Conservation (phyloP, 2,888 invertebrate genomes). For the Cheilosia variabilis region DNA sequence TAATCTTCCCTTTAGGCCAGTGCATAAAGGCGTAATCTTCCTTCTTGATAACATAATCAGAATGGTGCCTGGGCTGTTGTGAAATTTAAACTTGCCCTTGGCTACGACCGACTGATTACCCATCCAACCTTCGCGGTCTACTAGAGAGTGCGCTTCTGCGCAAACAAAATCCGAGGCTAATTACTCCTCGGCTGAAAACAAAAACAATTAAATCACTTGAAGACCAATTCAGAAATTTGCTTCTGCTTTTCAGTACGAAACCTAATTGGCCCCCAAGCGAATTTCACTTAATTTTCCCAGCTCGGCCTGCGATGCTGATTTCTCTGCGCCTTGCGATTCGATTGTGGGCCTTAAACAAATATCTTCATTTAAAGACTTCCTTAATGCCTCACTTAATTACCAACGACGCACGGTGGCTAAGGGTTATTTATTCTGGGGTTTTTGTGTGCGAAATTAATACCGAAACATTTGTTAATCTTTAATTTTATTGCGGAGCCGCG, state of each 20-base stretch:
- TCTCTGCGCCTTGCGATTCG: constrained; percentile 24
- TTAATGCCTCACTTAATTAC: constrained; percentile 51
- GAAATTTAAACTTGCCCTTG: constrained; percentile 21
- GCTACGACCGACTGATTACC: constrained; percentile 14
- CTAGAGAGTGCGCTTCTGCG: constrained; percentile 26
- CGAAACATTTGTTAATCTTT: constrained; percentile 24
- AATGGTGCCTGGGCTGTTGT: constrained; percentile 3
- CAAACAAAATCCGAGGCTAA: constrained; percentile 17
- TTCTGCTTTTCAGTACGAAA: constrained; percentile 24
- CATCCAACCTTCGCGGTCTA: constrained; percentile 5
- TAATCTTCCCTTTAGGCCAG: constrained; percentile 32
- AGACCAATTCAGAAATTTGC: not conserved
- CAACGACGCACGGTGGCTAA: constrained; percentile 4
- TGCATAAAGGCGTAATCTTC: constrained; percentile 21
- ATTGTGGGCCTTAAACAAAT: constrained; percentile 52
- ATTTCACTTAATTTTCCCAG: constrained; percentile 49
- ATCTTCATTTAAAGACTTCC: constrained; percentile 51
- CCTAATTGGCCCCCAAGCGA: constrained; percentile 35
- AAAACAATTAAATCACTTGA: not conserved
- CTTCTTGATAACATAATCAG: constrained; percentile 61
- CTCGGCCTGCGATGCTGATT: constrained; percentile 31
- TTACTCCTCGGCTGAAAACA: constrained; percentile 28
- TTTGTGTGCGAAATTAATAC: constrained; percentile 24
- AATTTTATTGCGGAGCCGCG: constrained; percentile 9
- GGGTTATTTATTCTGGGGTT: constrained; percentile 23